These are phyloP conservation scores for Chionoecetes opilio DNA, from an alignment of 1,140 invertebrate species.

Conservation along the genomic window DNA sequence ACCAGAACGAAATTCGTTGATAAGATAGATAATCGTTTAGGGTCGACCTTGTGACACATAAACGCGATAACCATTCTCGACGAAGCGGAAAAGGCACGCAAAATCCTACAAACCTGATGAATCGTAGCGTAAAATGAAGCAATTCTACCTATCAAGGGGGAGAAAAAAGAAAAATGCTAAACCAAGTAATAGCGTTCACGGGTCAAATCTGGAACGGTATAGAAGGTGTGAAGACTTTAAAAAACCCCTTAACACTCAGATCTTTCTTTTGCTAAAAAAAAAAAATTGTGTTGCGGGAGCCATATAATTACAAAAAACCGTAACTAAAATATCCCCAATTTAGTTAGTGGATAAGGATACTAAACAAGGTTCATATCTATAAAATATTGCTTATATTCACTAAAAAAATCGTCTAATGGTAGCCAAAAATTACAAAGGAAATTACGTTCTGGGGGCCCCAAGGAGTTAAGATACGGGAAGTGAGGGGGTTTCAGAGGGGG, in stretches of 20 bases:
- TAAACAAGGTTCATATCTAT: too few species aligned
- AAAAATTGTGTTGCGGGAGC: too few species aligned
- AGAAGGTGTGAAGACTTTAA: too few species aligned
- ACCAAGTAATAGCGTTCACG: background rate
- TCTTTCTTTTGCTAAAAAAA: too few species aligned
- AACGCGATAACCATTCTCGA: background rate
- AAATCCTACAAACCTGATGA: background rate
- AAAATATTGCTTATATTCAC: too few species aligned
- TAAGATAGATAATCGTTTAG: background rate
- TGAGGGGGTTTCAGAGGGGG: background rate
- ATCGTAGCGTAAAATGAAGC: background rate
- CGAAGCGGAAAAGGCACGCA: constrained; percentile 4
- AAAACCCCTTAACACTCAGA: too few species aligned
- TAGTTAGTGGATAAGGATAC: too few species aligned
- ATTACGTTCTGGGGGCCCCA: too few species aligned
- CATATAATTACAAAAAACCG: too few species aligned
- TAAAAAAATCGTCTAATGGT: too few species aligned
- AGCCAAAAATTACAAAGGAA: too few species aligned
- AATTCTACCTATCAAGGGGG: background rate
- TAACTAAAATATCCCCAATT: too few species aligned
- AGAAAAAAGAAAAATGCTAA: background rate
- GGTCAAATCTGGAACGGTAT: background rate
- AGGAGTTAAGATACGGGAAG: background rate
- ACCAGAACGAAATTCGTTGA: background rate
- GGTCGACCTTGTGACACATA: background rate